A percentile compares a stretch with the other conserved stretches of the same genome.
phyloP scores from a whole-genome alignment of 2,113 vertebrate genomes.

The Callorhinus ursinus region DNA sequence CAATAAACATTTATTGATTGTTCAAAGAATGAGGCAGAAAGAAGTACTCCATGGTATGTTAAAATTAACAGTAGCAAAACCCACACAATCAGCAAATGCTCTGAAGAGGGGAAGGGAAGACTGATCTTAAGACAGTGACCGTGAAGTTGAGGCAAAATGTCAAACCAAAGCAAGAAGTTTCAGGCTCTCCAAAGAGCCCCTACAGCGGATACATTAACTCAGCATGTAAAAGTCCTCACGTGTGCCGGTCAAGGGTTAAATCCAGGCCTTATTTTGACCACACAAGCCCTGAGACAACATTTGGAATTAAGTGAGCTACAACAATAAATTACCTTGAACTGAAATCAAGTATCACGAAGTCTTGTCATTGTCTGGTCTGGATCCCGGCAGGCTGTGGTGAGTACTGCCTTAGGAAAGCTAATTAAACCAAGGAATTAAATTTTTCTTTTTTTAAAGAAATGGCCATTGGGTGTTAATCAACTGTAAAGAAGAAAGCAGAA shows the following conservation, averaged over 20 bases:
- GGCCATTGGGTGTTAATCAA: conserved; percentile 74
- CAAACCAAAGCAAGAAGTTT: background rate
- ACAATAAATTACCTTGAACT: conserved; percentile 42
- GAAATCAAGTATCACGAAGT: conserved; percentile 49
- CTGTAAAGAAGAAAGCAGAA: conserved; percentile 71
- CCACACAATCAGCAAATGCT: background rate
- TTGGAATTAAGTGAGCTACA: conserved; percentile 51
- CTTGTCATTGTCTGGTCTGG: conserved; percentile 33
- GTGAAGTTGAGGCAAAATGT: background rate
- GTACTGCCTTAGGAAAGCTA: conserved; percentile 75
- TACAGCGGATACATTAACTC: too few species aligned
- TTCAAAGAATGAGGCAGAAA: conserved; percentile 25
- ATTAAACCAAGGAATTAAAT: conserved; percentile 81
- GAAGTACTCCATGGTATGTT: background rate
- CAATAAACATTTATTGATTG: background rate
- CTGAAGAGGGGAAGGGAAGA: background rate
- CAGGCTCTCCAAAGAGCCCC: background rate
- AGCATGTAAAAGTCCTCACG: background rate
- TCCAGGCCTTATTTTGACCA: background rate
- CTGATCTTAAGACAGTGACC: background rate
- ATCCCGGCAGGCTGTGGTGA: conserved; percentile 70
- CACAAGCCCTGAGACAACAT: background rate
- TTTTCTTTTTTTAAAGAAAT: conserved; percentile 74
- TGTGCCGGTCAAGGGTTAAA: background rate
- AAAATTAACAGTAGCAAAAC: background rate